Conservation (phyloP, 1,140 invertebrate species). For the Hestina assimilis region DNA sequence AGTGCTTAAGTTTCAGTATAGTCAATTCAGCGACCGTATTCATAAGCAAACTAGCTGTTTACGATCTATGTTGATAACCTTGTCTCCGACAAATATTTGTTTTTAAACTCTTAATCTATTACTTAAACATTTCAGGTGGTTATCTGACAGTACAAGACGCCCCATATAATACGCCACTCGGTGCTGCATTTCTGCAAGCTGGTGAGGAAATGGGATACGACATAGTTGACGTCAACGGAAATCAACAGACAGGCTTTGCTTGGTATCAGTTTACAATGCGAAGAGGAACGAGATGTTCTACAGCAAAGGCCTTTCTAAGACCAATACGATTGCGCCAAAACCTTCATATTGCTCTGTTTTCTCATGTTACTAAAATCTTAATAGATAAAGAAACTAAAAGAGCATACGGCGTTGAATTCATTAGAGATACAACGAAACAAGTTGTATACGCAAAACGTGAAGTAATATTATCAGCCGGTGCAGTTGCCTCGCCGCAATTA, state of each 20-base stretch:
- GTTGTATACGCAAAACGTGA: slow-evolving; percentile 85
- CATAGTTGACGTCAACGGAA: slow-evolving; percentile 87
- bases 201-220: slow-evolving; percentile 95
- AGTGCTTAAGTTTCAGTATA: too few species aligned
- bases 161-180: slow-evolving; percentile 89
- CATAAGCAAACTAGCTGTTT: too few species aligned
- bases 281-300: slow-evolving; percentile 86
- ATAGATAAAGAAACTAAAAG: slow-evolving; percentile 84
- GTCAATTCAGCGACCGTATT: too few species aligned
- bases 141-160: slow-evolving; percentile 89
- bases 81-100: too few species aligned
- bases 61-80: too few species aligned
- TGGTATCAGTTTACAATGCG: slow-evolving; percentile 91
- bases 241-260: slow-evolving; percentile 89
- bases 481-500: slow-evolving; percentile 88
- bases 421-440: slow-evolving; percentile 82
- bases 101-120: background rate
- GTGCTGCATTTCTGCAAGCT: slow-evolving; percentile 90
- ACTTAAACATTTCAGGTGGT: slow-evolving; percentile 80
- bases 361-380: slow-evolving; percentile 87
- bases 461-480: slow-evolving; percentile 88
- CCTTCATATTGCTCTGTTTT: slow-evolving; percentile 86
- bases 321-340: slow-evolving; percentile 86
- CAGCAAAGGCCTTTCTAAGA: slow-evolving; percentile 89
- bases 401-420: slow-evolving; percentile 88